These are phyloP conservation scores for Paralichthys olivaceus DNA, from an alignment of 2,113 vertebrate genomes.

Conservation along the genomic window DNA sequence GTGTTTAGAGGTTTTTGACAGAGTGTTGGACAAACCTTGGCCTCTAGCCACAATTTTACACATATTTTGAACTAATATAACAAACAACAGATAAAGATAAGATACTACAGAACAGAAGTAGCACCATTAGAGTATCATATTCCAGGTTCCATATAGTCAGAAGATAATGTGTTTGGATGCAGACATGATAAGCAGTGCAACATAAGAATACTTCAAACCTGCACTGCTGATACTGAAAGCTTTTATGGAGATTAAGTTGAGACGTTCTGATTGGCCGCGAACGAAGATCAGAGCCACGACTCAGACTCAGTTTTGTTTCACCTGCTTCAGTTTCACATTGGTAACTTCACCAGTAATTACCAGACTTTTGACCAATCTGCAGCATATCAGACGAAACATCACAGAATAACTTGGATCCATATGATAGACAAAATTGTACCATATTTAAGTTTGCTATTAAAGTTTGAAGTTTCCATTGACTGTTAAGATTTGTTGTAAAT, in stretches of 20 bases:
- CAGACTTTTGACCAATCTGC: not conserved
- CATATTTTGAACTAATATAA: too few species aligned
- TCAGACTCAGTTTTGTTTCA: conserved; percentile 36
- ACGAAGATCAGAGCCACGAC: conserved; percentile 22
- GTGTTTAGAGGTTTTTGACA: too few species aligned
- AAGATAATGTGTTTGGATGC: not conserved
- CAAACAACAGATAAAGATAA: too few species aligned
- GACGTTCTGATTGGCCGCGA: conserved; percentile 14
- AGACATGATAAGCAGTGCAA: not conserved
- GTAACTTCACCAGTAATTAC: not conserved
- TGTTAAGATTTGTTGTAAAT: not conserved
- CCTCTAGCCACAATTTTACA: not conserved
- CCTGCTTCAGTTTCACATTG: not conserved
- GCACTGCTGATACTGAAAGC: not conserved
- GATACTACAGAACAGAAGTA: too few species aligned
- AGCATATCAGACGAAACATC: not conserved
- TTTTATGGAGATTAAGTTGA: not conserved
- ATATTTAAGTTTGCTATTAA: not conserved
- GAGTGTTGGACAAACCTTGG: too few species aligned
- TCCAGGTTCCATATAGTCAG: not conserved
- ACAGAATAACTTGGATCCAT: not conserved
- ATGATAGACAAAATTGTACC: not conserved
- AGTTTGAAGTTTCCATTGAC: not conserved
- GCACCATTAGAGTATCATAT: not conserved
- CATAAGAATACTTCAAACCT: not conserved